phyloP scores from a whole-genome alignment of 2,888 invertebrate genomes.

The Deilephila porcellus region DNA sequence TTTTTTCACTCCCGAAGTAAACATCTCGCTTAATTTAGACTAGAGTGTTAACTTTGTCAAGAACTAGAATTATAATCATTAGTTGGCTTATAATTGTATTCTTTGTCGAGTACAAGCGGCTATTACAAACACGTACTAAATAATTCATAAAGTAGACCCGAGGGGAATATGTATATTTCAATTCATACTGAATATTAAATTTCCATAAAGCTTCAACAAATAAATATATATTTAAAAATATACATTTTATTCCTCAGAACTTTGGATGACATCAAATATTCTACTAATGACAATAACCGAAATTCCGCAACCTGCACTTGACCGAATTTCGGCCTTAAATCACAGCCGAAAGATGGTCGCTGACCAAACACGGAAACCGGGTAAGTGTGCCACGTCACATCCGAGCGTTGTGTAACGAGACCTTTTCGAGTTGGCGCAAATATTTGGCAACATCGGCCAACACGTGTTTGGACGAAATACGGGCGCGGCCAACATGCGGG shows the following conservation, averaged over 20 bases:
- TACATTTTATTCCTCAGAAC: background rate
- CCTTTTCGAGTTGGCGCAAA: slow-evolving; percentile 41
- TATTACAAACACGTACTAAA: background rate
- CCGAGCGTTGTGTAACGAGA: slow-evolving; percentile 39
- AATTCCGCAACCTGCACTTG: slow-evolving; percentile 40
- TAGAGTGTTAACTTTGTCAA: no score
- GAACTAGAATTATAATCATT: no score
- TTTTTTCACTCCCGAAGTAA: no score
- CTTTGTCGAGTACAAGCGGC: no score
- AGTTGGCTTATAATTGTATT: no score
- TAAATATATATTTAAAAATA: background rate
- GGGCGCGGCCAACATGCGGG: slow-evolving; percentile 1
- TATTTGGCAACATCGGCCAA: slow-evolving; percentile 42
- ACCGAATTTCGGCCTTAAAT: slow-evolving; percentile 35
- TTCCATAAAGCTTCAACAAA: no score
- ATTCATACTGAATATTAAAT: no score
- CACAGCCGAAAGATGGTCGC: slow-evolving; percentile 30
- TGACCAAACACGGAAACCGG: slow-evolving; percentile 40
- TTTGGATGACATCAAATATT: background rate
- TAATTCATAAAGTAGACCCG: background rate
- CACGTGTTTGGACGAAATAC: slow-evolving; percentile 26
- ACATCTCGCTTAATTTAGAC: no score
- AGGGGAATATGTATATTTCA: no score
- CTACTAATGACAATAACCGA: background rate
- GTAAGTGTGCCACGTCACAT: slow-evolving; percentile 40